Conservation (phyloP, 2,888 invertebrate species). For the Abrostola triplasia region DNA sequence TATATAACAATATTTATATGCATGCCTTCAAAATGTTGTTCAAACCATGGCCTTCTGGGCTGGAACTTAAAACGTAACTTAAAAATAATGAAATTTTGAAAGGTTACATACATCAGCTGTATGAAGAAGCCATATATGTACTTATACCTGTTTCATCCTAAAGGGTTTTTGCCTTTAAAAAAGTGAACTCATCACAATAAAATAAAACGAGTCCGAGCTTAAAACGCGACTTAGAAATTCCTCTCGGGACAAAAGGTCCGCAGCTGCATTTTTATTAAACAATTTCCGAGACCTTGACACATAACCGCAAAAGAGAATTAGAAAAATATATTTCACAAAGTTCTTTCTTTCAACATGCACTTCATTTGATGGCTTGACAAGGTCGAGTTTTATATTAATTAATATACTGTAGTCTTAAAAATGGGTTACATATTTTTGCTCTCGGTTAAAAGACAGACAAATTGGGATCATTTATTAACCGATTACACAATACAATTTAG, state of each 20-base stretch:
- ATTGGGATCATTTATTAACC: conserved; percentile 24
- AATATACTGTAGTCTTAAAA: conserved; percentile 17
- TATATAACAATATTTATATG: no score
- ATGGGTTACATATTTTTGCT: conserved; percentile 16
- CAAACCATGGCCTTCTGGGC: no score
- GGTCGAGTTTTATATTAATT: conserved; percentile 21
- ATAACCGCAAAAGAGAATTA: conserved; percentile 25
- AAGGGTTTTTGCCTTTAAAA: background rate
- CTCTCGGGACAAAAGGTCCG: background rate
- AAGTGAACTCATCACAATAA: background rate
- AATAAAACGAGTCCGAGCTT: background rate
- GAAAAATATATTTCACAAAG: conserved; percentile 17
- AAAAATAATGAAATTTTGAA: no score
- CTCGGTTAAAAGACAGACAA: conserved; percentile 15
- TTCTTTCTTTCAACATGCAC: conserved; percentile 33
- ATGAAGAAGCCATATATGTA: no score
- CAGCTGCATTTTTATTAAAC: conserved; percentile 14
- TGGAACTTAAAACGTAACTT: no score
- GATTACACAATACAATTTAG: conserved; percentile 12
- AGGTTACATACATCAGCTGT: no score
- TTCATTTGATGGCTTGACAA: conserved; percentile 29
- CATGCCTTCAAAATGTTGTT: no score
- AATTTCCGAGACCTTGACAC: conserved; percentile 25
- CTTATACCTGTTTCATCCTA: background rate
- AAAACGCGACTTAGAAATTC: background rate